A percentile compares a stretch with the other conserved stretches of the same genome.
Conservation (phyloP, 1,140 invertebrate species). For the Drosophila sturtevanti region DNA sequence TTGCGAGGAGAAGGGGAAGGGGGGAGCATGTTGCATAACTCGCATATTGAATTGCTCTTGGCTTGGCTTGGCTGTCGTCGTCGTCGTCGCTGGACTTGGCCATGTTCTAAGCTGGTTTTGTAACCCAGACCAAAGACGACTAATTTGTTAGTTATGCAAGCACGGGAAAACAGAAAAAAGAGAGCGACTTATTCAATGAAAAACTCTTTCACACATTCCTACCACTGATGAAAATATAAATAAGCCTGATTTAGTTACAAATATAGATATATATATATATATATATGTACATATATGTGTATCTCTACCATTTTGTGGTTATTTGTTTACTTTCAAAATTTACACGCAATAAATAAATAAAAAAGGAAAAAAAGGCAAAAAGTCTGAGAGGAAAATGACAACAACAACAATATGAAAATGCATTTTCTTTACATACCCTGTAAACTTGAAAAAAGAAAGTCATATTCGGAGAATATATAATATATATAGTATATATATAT, state of each 20-base stretch:
- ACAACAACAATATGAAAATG: conserved; percentile 26
- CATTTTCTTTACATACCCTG: conserved; percentile 20
- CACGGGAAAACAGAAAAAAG: conserved; percentile 1
- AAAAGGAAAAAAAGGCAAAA: conserved; percentile 9
- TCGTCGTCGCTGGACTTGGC: neutral
- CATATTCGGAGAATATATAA: too few relatives aligned
- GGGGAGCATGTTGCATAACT: conserved; percentile 40
- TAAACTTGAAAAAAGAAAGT: too few relatives aligned
- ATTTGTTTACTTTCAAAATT: conserved; percentile 65
- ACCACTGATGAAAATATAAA: conserved; percentile 62
- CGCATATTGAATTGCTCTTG: conserved; percentile 16
- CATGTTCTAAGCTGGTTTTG: conserved; percentile 14
- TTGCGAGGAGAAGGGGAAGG: neutral
- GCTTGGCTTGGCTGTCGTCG: neutral
- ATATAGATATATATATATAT: conserved; percentile 17
- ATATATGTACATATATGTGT: conserved; percentile 15
- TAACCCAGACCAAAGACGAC: conserved; percentile 28
- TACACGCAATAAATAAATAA: conserved; percentile 70
- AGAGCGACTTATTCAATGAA: conserved; percentile 19
- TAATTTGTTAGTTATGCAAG: conserved; percentile 21
- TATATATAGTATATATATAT: too few relatives aligned
- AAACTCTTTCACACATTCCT: conserved; percentile 23
- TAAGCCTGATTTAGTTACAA: conserved; percentile 23
- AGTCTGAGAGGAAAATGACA: neutral
- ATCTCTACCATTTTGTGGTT: conserved; percentile 20